Percentiles rank a stretch among this genome's conserved stretches.
Conservation (phyloP, 1,140 invertebrate species). For the Chrysoperla carnea region DNA sequence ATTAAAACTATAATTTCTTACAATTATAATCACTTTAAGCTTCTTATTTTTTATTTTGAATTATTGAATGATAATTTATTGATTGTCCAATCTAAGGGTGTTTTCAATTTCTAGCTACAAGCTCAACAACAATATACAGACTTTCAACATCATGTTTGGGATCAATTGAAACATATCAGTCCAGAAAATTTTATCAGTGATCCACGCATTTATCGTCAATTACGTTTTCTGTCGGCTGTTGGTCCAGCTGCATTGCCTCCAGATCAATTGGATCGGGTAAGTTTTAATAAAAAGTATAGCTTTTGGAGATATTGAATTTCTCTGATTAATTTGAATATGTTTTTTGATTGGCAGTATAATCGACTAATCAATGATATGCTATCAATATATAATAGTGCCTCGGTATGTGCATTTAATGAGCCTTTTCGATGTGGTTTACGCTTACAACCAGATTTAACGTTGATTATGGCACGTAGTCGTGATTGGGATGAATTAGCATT, state of each 20-base stretch:
- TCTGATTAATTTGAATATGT: neutral
- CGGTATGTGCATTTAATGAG: slow-evolving; percentile 67
- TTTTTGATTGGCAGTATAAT: slow-evolving; percentile 49
- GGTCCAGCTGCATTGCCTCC: slow-evolving; percentile 69
- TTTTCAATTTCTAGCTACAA: slow-evolving; percentile 46
- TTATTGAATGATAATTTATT: too few species aligned
- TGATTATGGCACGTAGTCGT: slow-evolving; percentile 48
- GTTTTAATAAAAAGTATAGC: slow-evolving; percentile 10
- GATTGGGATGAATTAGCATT: slow-evolving; percentile 74
- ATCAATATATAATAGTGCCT: slow-evolving; percentile 70
- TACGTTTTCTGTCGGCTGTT: slow-evolving; percentile 59
- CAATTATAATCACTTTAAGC: too few species aligned
- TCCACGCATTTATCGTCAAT: slow-evolving; percentile 46
- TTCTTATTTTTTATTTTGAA: too few species aligned
- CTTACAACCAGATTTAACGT: slow-evolving; percentile 58
- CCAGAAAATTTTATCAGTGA: slow-evolving; percentile 44
- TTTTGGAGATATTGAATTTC: neutral
- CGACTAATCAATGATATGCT: slow-evolving; percentile 75
- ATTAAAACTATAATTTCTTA: too few species aligned
- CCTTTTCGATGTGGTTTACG: slow-evolving; percentile 62
- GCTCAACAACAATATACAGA: slow-evolving; percentile 62
- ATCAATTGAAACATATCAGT: slow-evolving; percentile 45
- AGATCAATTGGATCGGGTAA: slow-evolving; percentile 68
- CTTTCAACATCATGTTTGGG: slow-evolving; percentile 59
- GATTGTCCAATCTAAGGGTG: too few species aligned